Conservation (phyloP, 2,888 invertebrate genomes). For the Eudemis profundana region DNA sequence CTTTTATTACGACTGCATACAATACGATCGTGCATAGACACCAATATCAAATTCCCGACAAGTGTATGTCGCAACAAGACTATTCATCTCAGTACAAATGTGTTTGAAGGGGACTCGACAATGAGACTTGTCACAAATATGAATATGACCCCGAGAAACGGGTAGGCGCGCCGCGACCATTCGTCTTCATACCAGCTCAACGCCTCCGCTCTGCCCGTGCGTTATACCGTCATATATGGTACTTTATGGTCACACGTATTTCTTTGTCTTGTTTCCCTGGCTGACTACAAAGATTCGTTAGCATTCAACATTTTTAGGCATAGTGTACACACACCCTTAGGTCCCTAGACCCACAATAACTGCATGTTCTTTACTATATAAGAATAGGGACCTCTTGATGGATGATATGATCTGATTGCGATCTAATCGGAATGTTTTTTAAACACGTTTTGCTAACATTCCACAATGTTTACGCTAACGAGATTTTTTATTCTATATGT, state of each 20-base stretch:
- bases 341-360: too few species aligned
- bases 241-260: constrained; percentile 18
- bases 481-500: too few species aligned
- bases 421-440: too few species aligned
- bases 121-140: constrained; percentile 59
- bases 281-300: constrained; percentile 1
- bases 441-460: too few species aligned
- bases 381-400: too few species aligned
- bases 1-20: neutral
- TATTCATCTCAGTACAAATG: constrained; percentile 40
- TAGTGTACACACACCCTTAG: neutral
- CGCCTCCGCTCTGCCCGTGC: constrained; percentile 53
- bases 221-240: constrained; percentile 40
- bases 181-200: constrained; percentile 57
- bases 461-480: too few species aligned
- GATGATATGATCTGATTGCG: too few species aligned
- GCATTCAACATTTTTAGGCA: neutral
- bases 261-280: constrained; percentile 7
- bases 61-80: constrained; percentile 29
- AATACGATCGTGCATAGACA: neutral
- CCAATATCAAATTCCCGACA: constrained; percentile 24
- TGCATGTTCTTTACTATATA: too few species aligned
- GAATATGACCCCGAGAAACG: constrained; percentile 62
- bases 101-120: constrained; percentile 54
- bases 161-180: constrained; percentile 54